A percentile compares a stretch with the other conserved stretches of the same genome.
Evolutionary conservation across 1,140 invertebrate species (phyloP).

Genomic region (Ericerus pela): DNA sequence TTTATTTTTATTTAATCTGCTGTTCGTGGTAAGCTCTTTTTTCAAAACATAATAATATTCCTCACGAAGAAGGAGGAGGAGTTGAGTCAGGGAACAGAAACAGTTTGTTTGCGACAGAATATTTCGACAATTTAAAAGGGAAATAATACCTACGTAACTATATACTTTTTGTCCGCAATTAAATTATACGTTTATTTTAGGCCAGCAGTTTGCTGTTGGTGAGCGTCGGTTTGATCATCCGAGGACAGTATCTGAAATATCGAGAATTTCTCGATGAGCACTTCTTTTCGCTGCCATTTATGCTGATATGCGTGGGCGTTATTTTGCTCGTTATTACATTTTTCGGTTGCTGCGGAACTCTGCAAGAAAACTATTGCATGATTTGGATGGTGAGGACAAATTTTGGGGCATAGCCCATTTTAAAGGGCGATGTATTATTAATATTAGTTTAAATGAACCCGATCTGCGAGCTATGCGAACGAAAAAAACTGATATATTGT

Average conservation of each 20-base stretch:
- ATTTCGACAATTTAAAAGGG: background rate
- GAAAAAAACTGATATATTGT: no score
- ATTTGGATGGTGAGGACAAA: conserved; percentile 49
- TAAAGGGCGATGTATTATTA: no score
- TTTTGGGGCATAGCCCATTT: no score
- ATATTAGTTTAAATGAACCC: no score
- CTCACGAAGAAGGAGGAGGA: background rate
- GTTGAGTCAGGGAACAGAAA: background rate
- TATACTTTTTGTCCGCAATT: background rate
- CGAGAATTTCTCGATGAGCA: conserved; percentile 37
- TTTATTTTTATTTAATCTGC: background rate
- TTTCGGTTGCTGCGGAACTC: conserved; percentile 72
- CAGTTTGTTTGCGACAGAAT: background rate
- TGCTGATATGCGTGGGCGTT: conserved; percentile 59
- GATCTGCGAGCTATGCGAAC: no score
- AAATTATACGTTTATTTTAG: background rate
- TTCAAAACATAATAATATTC: background rate
- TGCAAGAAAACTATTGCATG: conserved; percentile 69
- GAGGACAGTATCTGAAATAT: background rate
- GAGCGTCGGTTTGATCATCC: background rate
- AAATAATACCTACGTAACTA: background rate
- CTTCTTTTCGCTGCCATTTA: conserved; percentile 53
- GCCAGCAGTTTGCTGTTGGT: background rate
- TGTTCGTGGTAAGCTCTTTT: background rate
- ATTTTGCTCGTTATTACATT: conserved; percentile 63